Evolutionary conservation across 1,140 invertebrate species (phyloP).

Genomic region (Acromyrmex charruanus): DNA sequence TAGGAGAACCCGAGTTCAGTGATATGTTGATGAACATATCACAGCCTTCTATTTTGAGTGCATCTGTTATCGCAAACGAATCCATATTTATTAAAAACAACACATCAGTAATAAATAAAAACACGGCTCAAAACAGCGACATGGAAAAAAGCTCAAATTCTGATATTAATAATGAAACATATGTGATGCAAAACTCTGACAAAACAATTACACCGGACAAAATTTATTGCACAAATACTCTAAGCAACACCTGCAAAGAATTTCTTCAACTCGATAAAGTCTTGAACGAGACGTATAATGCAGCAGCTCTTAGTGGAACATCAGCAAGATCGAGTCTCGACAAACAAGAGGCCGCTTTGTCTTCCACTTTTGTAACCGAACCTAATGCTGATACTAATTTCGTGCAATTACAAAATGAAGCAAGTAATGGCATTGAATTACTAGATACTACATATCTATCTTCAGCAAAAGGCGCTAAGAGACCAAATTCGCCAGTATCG

Average conservation of each 20-base stretch:
- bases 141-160: constrained; percentile 32
- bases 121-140: background rate
- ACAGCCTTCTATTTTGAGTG: constrained; percentile 81
- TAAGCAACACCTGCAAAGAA: constrained; percentile 65
- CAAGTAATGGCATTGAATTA: background rate
- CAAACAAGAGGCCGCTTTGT: constrained; percentile 52
- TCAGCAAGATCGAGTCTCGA: background rate
- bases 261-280: background rate
- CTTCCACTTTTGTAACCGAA: constrained; percentile 70
- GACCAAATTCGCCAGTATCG: background rate
- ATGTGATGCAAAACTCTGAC: background rate
- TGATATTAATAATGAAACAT: constrained; percentile 37
- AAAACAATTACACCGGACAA: constrained; percentile 1
- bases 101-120: background rate
- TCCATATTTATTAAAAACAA: background rate
- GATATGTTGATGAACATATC: constrained; percentile 81
- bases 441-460: constrained; percentile 47
- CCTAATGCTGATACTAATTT: constrained; percentile 39
- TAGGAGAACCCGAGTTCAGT: constrained; percentile 79
- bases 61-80: constrained; percentile 76
- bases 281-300: constrained; percentile 57
- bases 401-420: background rate
- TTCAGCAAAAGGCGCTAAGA: background rate
- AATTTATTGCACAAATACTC: constrained; percentile 6
- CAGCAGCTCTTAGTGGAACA: background rate